Base-by-base conservation (phyloP, 2,888 invertebrate genomes). In the Xanthia togata region DNA sequence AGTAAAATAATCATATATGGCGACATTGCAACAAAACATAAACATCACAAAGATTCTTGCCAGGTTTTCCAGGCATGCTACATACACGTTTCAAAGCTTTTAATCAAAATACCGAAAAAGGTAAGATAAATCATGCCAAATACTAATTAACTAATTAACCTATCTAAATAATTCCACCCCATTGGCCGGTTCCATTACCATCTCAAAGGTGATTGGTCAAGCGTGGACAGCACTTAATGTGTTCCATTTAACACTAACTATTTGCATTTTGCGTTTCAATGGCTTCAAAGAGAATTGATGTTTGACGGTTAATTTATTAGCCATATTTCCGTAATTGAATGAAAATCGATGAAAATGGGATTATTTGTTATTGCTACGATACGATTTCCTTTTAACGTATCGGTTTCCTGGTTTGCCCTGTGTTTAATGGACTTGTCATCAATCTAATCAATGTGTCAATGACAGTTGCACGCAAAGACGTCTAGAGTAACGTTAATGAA, bases 131-230 rank as follows among this genome's bases (percentile, higher is more conserved):
- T 31, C 47, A 60, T n/a, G 2, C 31, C 9, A 55, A 4, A 12
- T 23, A 73, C 20, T 20, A 47, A 79, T 67, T 31, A n/a, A n/a
- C n/a, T n/a, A 67, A 44, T n/a, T 44, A 26, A 57, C 63, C 23
- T 9, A 8, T 55, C 20, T 53, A 57, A 74, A 53, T 67, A 70
- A 75, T 76, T 59, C 50, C 23, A 59, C 5, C 20, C n/a, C 9
- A 31, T 53, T 68, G 41, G 8, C 4, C 26, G 23, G 26, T 63
- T 62, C 59, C 55, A 64, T 76, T 41, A 76, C 4, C 53, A 55
- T 69, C 50, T 76, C 82, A 82, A 69, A 81, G 60, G 64, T 26
- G 20, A 26, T 55, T 23, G 69, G 59, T 82, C 77, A 72, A 81
- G 55, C 41, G 62, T 57, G 41, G 26, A 12, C 44, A 23, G 59